A percentile compares a stretch with the other conserved stretches of the same genome.
These are phyloP conservation scores for Agrochola circellaris DNA, from an alignment of 2,888 invertebrate genomes.

Conservation along the genomic window DNA sequence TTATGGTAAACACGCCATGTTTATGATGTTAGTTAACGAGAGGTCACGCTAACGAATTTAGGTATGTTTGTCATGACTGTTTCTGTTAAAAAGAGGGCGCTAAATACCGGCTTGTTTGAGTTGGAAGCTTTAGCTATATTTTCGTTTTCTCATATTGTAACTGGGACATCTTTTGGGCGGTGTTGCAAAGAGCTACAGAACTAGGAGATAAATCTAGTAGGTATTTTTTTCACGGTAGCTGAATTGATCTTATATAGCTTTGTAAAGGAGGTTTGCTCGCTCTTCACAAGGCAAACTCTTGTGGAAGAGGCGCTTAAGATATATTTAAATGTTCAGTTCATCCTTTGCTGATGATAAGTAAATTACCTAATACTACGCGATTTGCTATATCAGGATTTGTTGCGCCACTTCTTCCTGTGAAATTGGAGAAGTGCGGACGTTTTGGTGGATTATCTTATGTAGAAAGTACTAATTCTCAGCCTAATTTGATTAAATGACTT, in stretches of 20 bases:
- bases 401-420: no score
- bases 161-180: neutral
- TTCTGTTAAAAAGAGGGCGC: constrained; percentile 46
- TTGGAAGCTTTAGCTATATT: constrained; percentile 7
- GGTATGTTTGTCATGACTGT: constrained; percentile 38
- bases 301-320: neutral
- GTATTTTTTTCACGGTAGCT: no score
- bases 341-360: neutral
- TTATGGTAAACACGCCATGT: constrained; percentile 49
- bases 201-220: neutral
- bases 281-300: neutral
- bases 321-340: neutral
- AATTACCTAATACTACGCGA: neutral
- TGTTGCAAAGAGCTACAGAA: neutral
- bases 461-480: no score
- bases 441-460: no score
- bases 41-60: constrained; percentile 48
- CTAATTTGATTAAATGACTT: no score
- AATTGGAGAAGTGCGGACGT: no score
- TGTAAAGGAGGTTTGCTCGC: neutral
- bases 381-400: no score
- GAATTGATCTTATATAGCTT: neutral
- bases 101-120: constrained; percentile 17
- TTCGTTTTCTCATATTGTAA: constrained; percentile 10
- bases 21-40: constrained; percentile 48